Percentiles rank a stretch among this genome's conserved stretches.
Conservation (phyloP, 2,113 vertebrate species). For the Mugil cephalus region DNA sequence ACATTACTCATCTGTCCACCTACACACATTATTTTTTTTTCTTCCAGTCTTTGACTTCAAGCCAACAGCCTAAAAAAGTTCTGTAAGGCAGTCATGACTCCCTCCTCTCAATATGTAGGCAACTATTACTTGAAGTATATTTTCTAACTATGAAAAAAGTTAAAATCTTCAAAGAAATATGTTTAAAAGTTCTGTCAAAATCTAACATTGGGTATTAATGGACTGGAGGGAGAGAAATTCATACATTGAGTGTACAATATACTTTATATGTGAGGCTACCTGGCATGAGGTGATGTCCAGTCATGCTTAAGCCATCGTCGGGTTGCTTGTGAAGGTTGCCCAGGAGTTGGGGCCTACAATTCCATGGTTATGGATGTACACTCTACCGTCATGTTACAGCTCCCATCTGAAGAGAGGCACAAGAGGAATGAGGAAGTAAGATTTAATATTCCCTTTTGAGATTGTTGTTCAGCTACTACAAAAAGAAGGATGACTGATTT, state of each 20-base stretch:
- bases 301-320: slow-evolving; percentile 89
- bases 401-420: slow-evolving; percentile 77
- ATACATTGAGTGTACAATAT: not conserved
- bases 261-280: slow-evolving; percentile 71
- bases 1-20: slow-evolving; percentile 71
- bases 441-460: not conserved
- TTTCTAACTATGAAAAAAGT: not conserved
- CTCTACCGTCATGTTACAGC: slow-evolving; percentile 83
- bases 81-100: slow-evolving; percentile 7
- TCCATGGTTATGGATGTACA: slow-evolving; percentile 86
- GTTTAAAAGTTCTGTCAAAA: not conserved
- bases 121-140: slow-evolving; percentile 9
- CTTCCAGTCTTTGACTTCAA: slow-evolving; percentile 34
- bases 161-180: slow-evolving; percentile 4
- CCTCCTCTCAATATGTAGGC: slow-evolving; percentile 26
- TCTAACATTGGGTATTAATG: not conserved
- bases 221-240: slow-evolving; percentile 9
- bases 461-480: not conserved
- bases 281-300: slow-evolving; percentile 86
- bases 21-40: slow-evolving; percentile 38
- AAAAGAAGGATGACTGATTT: slow-evolving; percentile 12
- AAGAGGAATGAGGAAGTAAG: slow-evolving; percentile 2
- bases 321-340: slow-evolving; percentile 90
- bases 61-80: slow-evolving; percentile 27
- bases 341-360: slow-evolving; percentile 87